A percentile compares a stretch with the other conserved stretches of the same genome.
phyloP scores from a whole-genome alignment of 2,113 vertebrate species.

The Galbula dea region DNA sequence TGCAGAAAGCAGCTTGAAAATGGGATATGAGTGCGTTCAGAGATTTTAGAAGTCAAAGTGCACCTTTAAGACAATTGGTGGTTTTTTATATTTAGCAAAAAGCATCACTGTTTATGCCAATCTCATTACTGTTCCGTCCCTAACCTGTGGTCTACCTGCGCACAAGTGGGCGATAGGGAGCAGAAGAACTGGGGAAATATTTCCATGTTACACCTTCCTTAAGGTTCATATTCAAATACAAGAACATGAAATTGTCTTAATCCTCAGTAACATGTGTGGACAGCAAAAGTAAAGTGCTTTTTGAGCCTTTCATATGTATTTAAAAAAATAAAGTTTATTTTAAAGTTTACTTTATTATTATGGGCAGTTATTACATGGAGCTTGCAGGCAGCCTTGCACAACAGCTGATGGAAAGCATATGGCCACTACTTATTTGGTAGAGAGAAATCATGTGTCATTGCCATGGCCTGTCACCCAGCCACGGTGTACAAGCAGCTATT shows the following conservation, averaged over 20 bases:
- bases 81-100: background rate
- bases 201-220: background rate
- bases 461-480: background rate
- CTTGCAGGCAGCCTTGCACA: background rate
- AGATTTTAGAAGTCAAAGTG: background rate
- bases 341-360: too few relatives aligned
- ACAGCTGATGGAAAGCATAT: background rate
- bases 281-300: background rate
- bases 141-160: fast-evolving
- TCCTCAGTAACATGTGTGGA: background rate
- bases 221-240: background rate
- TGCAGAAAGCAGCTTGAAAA: background rate
- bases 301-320: background rate
- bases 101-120: fast-evolving
- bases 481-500: background rate
- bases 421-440: background rate
- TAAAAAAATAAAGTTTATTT: background rate
- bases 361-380: background rate
- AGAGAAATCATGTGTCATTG: background rate
- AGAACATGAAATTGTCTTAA: background rate
- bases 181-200: background rate
- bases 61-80: fast-evolving
- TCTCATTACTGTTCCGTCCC: background rate
- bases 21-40: background rate
- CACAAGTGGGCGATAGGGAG: fast-evolving